A percentile compares a stretch with the other conserved stretches of the same genome.
Conservation (phyloP, 2,113 vertebrate genomes). For the Forbesichthys papilliferus region DNA sequence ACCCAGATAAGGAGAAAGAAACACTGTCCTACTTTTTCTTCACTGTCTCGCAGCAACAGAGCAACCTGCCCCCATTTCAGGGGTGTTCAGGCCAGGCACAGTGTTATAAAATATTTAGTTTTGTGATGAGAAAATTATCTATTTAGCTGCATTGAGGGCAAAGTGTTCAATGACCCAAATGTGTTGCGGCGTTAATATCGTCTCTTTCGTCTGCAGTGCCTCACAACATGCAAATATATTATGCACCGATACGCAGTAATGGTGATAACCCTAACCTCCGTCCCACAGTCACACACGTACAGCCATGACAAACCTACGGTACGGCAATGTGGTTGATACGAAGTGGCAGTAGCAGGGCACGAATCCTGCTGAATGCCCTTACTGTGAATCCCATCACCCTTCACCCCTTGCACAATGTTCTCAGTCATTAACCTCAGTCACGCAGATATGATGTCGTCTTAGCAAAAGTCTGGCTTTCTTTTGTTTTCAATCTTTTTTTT, state of each 20-base stretch:
- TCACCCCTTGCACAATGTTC: conserved; percentile 19
- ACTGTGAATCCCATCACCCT: background rate
- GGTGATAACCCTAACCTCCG: conserved; percentile 6
- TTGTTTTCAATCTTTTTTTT: too few species aligned
- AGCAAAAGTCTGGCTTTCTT: too few species aligned
- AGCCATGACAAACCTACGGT: conserved; percentile 11
- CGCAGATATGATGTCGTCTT: background rate
- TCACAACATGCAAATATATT: background rate
- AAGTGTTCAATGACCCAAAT: background rate
- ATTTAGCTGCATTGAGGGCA: background rate
- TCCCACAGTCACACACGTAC: conserved; percentile 11
- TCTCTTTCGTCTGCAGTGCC: background rate
- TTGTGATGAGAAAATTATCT: conserved; percentile 27
- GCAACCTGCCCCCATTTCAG: conserved; percentile 53
- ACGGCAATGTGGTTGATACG: conserved; percentile 43
- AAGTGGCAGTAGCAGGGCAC: conserved; percentile 69
- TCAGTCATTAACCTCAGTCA: background rate
- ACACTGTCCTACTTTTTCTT: conserved; percentile 52
- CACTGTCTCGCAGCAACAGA: conserved; percentile 39
- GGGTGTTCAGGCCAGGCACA: conserved; percentile 16
- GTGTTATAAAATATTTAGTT: conserved; percentile 50
- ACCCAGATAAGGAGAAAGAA: conserved; percentile 15
- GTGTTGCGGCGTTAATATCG: background rate
- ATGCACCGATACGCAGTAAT: background rate
- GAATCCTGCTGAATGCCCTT: conserved; percentile 59